Evolutionary conservation across 1,140 invertebrate species (phyloP).

Genomic region (Papilio helenus): DNA sequence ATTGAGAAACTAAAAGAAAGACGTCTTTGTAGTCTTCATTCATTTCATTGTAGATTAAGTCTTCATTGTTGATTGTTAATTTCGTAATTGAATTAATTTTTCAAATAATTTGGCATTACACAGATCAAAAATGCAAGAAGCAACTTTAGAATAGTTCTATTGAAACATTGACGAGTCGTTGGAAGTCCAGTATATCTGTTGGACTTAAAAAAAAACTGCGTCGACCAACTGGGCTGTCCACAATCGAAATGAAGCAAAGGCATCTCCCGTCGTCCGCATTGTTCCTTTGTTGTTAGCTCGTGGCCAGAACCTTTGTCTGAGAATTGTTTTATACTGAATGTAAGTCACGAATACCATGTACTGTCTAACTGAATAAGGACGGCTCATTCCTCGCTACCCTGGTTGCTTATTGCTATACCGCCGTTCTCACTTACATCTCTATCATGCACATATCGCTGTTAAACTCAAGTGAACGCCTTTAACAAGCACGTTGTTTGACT

Average conservation of each 20-base stretch:
- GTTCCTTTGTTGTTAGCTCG: constrained; percentile 78
- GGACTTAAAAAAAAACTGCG: constrained; percentile 19
- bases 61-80: too few species aligned
- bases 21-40: neutral
- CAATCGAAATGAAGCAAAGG: constrained; percentile 78
- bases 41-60: too few species aligned
- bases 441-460: constrained; percentile 56
- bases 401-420: constrained; percentile 57
- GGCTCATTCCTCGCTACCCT: constrained; percentile 60
- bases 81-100: neutral
- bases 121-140: neutral
- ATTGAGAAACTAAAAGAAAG: too few species aligned
- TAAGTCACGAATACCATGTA: constrained; percentile 82
- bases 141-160: neutral
- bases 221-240: constrained; percentile 58
- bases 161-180: neutral
- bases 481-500: constrained; percentile 22
- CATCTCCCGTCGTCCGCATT: constrained; percentile 73
- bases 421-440: constrained; percentile 68
- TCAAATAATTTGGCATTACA: neutral
- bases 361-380: constrained; percentile 77
- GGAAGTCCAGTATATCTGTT: neutral
- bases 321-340: constrained; percentile 82
- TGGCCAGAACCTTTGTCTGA: constrained; percentile 79
- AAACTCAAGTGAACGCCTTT: constrained; percentile 28